A percentile compares a stretch with the other conserved stretches of the same genome.
Evolutionary conservation across 2,113 vertebrate genomes (phyloP).

Genomic region (Chaetops frenatus): DNA sequence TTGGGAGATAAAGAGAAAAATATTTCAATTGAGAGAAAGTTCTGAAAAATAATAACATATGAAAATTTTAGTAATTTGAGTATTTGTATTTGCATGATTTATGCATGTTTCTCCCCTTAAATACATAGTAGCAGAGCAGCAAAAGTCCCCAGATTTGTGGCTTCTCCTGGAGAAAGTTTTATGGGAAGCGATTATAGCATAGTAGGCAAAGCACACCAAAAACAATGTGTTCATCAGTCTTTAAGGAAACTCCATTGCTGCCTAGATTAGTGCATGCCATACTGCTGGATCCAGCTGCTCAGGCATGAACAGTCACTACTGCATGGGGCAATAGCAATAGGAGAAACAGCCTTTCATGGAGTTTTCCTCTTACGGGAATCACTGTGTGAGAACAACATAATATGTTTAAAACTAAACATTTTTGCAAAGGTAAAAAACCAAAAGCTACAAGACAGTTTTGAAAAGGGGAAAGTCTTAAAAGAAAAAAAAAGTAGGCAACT

Average conservation of each 20-base stretch:
- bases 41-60: not conserved
- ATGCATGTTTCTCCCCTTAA: not conserved
- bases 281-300: not conserved
- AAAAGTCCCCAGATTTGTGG: not conserved
- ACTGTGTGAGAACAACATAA: fast-evolving
- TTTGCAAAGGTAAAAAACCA: not conserved
- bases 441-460: not conserved
- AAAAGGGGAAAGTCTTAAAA: not conserved
- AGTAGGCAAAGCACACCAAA: not conserved
- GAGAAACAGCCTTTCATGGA: not conserved
- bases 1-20: not conserved
- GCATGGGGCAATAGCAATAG: not conserved
- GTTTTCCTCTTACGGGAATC: not conserved
- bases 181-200: not conserved
- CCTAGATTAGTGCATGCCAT: fast-evolving
- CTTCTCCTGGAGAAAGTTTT: not conserved
- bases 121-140: not conserved
- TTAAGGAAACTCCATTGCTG: not conserved
- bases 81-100: not conserved
- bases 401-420: not conserved
- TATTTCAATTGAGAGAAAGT: not conserved
- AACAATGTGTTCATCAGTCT: not conserved
- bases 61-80: not conserved
- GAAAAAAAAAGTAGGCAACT: not conserved
- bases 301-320: not conserved